phyloP scores from a whole-genome alignment of 2,113 vertebrate genomes.

The Corvus cornix region DNA sequence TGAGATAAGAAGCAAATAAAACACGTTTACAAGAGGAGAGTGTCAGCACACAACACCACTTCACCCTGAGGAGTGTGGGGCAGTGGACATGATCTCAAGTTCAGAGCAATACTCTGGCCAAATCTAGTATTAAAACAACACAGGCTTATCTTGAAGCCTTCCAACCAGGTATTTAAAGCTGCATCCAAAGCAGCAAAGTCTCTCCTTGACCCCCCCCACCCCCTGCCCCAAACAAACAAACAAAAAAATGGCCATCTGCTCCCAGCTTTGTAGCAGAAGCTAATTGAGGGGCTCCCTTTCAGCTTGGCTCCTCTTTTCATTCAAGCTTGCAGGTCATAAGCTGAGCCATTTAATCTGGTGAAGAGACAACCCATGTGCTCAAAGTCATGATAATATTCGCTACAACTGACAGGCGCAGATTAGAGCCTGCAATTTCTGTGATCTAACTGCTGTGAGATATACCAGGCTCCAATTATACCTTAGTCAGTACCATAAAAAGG shows the following conservation, averaged over 20 bases:
- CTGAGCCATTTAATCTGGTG: background rate
- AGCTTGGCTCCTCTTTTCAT: background rate
- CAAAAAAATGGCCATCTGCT: background rate
- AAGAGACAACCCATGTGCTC: background rate
- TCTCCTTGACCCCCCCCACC: background rate
- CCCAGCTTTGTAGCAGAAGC: background rate
- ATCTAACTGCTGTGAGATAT: background rate
- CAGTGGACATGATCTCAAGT: background rate
- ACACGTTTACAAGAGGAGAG: background rate
- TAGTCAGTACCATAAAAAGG: conserved; percentile 1
- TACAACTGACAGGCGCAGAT: conserved; percentile 3
- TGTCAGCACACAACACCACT: background rate
- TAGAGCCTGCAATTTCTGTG: conserved; percentile 19
- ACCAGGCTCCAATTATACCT: background rate
- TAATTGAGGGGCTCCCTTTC: background rate
- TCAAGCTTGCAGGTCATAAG: background rate
- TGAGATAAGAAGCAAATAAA: background rate
- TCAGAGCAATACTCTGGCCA: background rate
- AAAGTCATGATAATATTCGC: background rate
- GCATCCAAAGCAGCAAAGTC: background rate
- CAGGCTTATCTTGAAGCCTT: background rate
- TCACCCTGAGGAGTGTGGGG: background rate
- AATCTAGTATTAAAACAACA: background rate
- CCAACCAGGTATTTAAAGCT: background rate
- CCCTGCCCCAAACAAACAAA: background rate